phyloP scores from a whole-genome alignment of 2,113 vertebrate genomes.

The Salvelinus fontinalis region DNA sequence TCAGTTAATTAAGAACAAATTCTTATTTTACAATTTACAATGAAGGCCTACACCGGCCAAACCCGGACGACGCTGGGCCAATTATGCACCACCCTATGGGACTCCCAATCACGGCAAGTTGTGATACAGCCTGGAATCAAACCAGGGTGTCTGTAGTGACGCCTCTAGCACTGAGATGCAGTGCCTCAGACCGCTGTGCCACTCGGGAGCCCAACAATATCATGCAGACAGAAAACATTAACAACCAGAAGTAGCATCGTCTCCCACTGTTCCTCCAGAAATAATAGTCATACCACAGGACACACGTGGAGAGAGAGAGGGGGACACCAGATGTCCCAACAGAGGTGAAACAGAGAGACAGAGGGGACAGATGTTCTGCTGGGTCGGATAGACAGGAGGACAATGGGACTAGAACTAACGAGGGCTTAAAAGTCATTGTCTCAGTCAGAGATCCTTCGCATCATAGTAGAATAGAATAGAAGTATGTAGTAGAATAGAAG shows the following conservation, averaged over 20 bases:
- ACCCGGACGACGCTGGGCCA: too few species aligned
- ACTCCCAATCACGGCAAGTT: too few species aligned
- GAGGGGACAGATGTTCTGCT: constrained; percentile 51
- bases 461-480: neutral
- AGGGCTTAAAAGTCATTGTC: constrained; percentile 32
- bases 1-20: too few species aligned
- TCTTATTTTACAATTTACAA: too few species aligned
- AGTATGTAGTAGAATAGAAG: neutral
- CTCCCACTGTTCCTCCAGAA: too few species aligned
- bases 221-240: constrained; percentile 6
- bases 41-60: too few species aligned
- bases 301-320: constrained; percentile 20
- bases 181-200: too few species aligned
- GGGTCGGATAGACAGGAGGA: constrained; percentile 6
- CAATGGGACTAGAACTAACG: constrained; percentile 28
- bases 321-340: constrained; percentile 18
- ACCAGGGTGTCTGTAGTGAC: too few species aligned
- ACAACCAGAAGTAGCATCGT: neutral
- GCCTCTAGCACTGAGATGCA: too few species aligned
- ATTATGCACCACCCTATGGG: too few species aligned
- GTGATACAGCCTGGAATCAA: too few species aligned
- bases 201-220: neutral
- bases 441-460: neutral
- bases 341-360: neutral
- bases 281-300: constrained; percentile 19